Conservation (phyloP, 1,140 invertebrate species). For the Oncopodura yosiiana region DNA sequence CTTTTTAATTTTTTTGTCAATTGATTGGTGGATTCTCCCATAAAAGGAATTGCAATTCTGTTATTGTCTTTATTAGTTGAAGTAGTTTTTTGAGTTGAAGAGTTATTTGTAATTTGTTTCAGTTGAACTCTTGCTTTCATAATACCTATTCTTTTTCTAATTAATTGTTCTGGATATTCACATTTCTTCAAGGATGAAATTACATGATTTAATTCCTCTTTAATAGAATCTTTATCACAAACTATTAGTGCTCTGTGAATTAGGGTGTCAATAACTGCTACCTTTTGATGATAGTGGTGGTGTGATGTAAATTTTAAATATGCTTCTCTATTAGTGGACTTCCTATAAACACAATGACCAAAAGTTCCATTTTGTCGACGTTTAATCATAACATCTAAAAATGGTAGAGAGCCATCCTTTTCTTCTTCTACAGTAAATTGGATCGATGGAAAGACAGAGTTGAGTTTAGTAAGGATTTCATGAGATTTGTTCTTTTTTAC, state of each 20-base stretch:
- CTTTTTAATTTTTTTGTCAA: too few relatives aligned
- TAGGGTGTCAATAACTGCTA: slow-evolving; percentile 9
- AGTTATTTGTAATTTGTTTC: too few relatives aligned
- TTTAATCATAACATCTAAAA: slow-evolving; percentile 26
- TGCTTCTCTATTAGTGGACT: not conserved
- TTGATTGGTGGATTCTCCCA: too few relatives aligned
- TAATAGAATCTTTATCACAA: slow-evolving; percentile 1
- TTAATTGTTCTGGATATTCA: not conserved
- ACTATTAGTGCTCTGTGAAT: not conserved
- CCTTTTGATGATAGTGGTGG: slow-evolving; percentile 8
- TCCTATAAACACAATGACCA: slow-evolving; percentile 12
- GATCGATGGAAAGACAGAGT: slow-evolving; percentile 12
- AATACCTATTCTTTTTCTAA: not conserved
- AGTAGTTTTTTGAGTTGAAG: too few relatives aligned
- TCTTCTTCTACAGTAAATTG: slow-evolving; percentile 32
- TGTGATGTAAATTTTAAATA: slow-evolving; percentile 16
- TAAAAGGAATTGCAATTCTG: too few relatives aligned
- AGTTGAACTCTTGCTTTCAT: too few relatives aligned
- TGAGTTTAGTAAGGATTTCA: slow-evolving; percentile 17
- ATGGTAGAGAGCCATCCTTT: slow-evolving; percentile 16
- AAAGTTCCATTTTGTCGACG: not conserved
- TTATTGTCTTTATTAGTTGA: too few relatives aligned
- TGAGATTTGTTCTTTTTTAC: not conserved
- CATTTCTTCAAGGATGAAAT: not conserved
- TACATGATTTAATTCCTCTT: slow-evolving; percentile 9